Evolutionary conservation across 2,113 vertebrate species (phyloP), one percentile per base, ranked within the genome.

Genomic region (Terrapene triunguis): DNA sequence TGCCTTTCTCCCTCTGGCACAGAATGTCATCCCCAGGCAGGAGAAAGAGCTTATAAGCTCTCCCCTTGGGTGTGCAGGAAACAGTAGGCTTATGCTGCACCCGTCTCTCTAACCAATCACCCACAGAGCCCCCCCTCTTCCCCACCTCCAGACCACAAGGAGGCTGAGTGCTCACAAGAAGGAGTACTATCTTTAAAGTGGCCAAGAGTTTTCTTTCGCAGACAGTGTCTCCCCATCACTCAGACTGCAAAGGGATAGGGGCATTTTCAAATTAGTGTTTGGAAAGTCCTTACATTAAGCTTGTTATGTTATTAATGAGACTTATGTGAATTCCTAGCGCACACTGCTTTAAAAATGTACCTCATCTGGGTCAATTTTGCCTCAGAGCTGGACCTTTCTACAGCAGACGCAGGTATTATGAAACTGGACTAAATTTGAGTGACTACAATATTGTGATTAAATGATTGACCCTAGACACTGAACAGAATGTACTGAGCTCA

Each of bases 211-310:
- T 79, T 94, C 57, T 92, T 19, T 12, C 44, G 21, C 53, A 84
- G 8, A 7, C 42, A 90, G 78, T 90, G 14, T 8, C 3, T 84
- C 87, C 42, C 82, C 76, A 87, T 13, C 8, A 21, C 25, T 95
- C 35, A 65, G 25, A 21, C 21, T 89, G 5, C 4, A 93, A 81
- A 10, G 59, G 35, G 85, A 86, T 54, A 85, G 90, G 47, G 4
- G 78, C 7, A 57, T 81, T 92, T 95, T 92, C 50, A 93, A 90
- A 84, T 74, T 65, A 84, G 1, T 79, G 17, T 79, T 89, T 85
- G 17, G 62, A 89, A 89, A 92, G 48, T 53, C 79, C 32, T 21
- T 81, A 10, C 53, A 35, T 87, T 88, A 89, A 65, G 10, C 35
- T 24, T 92, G n/a, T n/a, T 82, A 44, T 53, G 16, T 53, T 92